These are phyloP conservation scores for Microcebus tavaratra DNA, from an alignment of 2,113 vertebrate species.

Conservation along the genomic window DNA sequence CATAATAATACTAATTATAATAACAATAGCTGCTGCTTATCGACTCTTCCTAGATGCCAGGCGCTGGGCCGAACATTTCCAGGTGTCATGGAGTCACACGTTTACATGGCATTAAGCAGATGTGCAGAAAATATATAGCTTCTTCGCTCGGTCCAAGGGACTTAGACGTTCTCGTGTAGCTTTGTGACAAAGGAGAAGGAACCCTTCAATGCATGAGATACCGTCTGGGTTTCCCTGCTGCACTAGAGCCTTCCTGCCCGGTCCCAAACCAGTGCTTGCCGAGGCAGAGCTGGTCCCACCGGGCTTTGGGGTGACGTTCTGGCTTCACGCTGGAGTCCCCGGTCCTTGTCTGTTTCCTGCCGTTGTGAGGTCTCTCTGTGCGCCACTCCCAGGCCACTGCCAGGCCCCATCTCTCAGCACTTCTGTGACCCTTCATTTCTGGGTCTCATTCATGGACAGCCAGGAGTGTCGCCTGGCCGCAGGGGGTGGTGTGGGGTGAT, in stretches of 20 bases:
- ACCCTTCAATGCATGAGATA: rapidly evolving
- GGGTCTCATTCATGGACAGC: background rate
- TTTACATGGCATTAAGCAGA: background rate
- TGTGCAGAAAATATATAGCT: background rate
- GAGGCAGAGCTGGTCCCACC: background rate
- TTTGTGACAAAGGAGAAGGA: background rate
- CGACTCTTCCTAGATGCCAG: background rate
- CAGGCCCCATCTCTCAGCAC: too few relatives aligned
- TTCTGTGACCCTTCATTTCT: background rate
- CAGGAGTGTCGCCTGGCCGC: background rate
- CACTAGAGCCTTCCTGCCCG: background rate
- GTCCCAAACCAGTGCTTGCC: background rate
- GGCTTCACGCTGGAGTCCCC: background rate
- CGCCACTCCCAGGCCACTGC: background rate
- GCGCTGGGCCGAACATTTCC: background rate
- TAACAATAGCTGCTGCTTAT: background rate
- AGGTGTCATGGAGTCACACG: background rate
- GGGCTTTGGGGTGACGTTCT: background rate
- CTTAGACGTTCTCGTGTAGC: background rate
- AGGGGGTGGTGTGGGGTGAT: too few relatives aligned
- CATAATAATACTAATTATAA: background rate
- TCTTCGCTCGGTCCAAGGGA: background rate
- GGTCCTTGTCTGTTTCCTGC: background rate
- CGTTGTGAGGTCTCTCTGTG: background rate
- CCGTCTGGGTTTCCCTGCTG: background rate